Conservation (phyloP, 2,797 vertebrate genomes). For the Syndactyla subalaris region DNA sequence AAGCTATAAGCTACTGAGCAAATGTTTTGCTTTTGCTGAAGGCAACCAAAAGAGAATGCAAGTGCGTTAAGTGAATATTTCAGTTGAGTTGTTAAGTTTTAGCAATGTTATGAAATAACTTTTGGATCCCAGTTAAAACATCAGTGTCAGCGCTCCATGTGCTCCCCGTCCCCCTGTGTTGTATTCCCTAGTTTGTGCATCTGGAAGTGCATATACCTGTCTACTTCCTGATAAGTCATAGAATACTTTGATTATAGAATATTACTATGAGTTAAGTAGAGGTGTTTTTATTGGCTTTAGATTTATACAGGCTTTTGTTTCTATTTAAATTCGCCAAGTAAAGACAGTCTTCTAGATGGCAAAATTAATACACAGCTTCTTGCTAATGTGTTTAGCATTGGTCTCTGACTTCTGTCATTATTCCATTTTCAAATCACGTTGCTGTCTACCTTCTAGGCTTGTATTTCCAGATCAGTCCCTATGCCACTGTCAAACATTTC, state of each 20-base stretch:
- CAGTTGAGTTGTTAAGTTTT: neutral
- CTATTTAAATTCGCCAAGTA: neutral
- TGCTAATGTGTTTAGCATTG: neutral
- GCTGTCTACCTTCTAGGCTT: constrained; percentile 73
- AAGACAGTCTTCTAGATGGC: neutral
- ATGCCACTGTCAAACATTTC: constrained; percentile 82
- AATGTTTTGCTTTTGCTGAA: neutral
- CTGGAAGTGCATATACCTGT: neutral
- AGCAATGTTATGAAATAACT: neutral
- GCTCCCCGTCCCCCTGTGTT: neutral
- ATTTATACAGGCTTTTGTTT: neutral
- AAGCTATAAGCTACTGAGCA: neutral
- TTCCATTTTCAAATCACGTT: neutral
- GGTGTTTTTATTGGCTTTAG: neutral
- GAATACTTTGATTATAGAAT: neutral
- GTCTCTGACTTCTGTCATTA: neutral
- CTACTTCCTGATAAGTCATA: neutral
- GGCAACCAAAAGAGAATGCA: neutral
- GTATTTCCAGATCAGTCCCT: constrained; percentile 85
- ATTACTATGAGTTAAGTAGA: neutral
- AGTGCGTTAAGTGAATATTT: neutral
- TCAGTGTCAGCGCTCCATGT: fast-evolving
- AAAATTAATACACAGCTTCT: neutral
- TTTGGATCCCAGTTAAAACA: neutral
- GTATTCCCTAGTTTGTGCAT: neutral